A percentile compares a stretch with the other conserved stretches of the same genome.
phyloP scores from a whole-genome alignment of 1,140 invertebrate species.

The Ptiloglossa arizonensis region DNA sequence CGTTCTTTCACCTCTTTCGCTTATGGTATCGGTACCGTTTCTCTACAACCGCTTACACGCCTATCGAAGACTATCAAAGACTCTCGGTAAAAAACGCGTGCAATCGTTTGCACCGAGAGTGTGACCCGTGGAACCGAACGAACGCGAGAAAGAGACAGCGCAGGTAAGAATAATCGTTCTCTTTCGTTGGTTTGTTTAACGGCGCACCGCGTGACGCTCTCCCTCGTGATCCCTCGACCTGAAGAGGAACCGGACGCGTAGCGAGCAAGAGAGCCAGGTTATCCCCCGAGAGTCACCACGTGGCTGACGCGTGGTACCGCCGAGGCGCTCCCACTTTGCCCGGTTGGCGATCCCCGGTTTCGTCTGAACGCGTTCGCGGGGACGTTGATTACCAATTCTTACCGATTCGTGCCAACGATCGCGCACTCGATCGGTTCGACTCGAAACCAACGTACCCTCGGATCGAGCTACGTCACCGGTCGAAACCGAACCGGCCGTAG shows the following conservation, averaged over 20 bases:
- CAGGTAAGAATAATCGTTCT: background rate
- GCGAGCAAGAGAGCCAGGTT: background rate
- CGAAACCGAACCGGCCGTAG: too few relatives aligned
- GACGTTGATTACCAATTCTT: too few relatives aligned
- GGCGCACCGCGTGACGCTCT: too few relatives aligned
- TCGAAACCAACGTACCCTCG: too few relatives aligned
- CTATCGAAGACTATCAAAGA: background rate
- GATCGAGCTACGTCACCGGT: too few relatives aligned
- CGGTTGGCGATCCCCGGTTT: background rate
- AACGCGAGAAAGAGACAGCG: background rate
- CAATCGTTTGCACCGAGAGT: too few relatives aligned
- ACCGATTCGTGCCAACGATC: background rate
- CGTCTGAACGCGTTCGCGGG: too few relatives aligned
- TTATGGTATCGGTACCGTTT: background rate
- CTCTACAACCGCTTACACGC: background rate
- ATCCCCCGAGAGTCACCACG: slow-evolving; percentile 52
- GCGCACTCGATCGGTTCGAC: too few relatives aligned
- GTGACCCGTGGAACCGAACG: too few relatives aligned
- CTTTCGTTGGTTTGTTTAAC: slow-evolving; percentile 12
- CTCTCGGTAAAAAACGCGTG: background rate
- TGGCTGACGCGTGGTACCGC: slow-evolving; percentile 67
- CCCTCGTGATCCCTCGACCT: too few relatives aligned
- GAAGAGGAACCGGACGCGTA: background rate
- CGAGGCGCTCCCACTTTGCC: background rate
- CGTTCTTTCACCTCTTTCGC: background rate